These are phyloP conservation scores for Eupithecia subumbrata DNA, from an alignment of 2,888 invertebrate species.

Conservation along the genomic window DNA sequence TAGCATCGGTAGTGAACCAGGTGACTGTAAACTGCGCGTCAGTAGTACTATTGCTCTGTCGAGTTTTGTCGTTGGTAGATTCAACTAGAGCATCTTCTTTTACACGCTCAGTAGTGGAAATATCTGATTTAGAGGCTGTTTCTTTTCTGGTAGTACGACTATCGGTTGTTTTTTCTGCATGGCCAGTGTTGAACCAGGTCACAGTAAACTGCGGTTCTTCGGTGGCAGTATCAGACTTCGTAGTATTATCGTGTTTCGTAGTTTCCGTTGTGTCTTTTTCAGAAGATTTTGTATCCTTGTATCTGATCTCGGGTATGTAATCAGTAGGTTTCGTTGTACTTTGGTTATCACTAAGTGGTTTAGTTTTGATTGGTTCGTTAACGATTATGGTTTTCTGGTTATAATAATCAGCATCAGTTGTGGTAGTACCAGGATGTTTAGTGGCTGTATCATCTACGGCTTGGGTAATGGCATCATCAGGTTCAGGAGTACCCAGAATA, in stretches of 20 bases:
- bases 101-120: not conserved
- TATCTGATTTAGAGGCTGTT: not conserved
- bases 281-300: not conserved
- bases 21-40: not conserved
- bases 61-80: not conserved
- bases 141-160: not conserved
- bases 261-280: not conserved
- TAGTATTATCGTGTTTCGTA: not conserved
- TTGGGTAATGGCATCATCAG: not conserved
- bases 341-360: not conserved
- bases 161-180: not conserved
- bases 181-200: not conserved
- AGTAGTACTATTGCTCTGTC: not conserved
- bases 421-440: not conserved
- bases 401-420: not conserved
- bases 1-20: not conserved
- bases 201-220: not conserved
- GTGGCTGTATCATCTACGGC: not conserved
- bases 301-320: not conserved
- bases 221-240: not conserved
- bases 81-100: not conserved
- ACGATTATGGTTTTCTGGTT: not conserved
- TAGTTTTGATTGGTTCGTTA: not conserved
- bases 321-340: not conserved
- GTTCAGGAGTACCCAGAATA: slow-evolving; percentile 1